Conservation (phyloP, 2,888 invertebrate species). For the Taenaris catops region DNA sequence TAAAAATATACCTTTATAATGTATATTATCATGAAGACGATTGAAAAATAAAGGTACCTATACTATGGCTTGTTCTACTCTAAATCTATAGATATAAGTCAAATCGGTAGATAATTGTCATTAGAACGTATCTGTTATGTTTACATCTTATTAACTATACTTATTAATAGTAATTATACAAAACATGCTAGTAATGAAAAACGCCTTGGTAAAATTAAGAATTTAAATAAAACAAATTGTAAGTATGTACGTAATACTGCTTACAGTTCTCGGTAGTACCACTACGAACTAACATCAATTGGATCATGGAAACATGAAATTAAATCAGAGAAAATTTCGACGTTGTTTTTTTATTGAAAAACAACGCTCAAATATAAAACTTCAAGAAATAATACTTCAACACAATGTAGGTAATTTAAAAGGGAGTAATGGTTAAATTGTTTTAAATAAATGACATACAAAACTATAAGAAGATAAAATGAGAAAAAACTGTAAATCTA, state of each 20-base stretch:
- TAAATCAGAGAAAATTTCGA: slow-evolving; percentile 1
- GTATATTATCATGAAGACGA: too few species aligned
- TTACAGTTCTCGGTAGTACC: slow-evolving; percentile 12
- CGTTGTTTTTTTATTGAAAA: not conserved
- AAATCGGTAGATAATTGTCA: too few species aligned
- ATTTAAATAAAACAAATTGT: slow-evolving; percentile 14
- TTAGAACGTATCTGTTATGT: too few species aligned
- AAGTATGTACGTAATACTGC: slow-evolving; percentile 9
- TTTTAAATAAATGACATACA: slow-evolving; percentile 24
- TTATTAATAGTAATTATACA: slow-evolving; percentile 9
- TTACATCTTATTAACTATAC: slow-evolving; percentile 5
- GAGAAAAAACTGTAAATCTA: slow-evolving; percentile 32
- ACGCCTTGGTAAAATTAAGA: slow-evolving; percentile 9
- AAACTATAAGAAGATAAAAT: slow-evolving; percentile 28
- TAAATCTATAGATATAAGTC: too few species aligned
- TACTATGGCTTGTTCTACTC: too few species aligned
- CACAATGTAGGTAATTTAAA: not conserved
- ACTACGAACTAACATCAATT: slow-evolving; percentile 21
- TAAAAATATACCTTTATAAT: too few species aligned
- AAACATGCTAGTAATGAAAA: slow-evolving; percentile 20
- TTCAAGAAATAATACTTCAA: slow-evolving; percentile 1
- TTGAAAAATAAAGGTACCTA: too few species aligned
- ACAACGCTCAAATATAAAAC: not conserved
- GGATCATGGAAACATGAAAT: slow-evolving; percentile 6
- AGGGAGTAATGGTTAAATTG: slow-evolving; percentile 3